Evolutionary conservation across 2,888 invertebrate species (phyloP), one percentile per base, ranked within the genome.

Genomic region (Melinaea menophilus): DNA sequence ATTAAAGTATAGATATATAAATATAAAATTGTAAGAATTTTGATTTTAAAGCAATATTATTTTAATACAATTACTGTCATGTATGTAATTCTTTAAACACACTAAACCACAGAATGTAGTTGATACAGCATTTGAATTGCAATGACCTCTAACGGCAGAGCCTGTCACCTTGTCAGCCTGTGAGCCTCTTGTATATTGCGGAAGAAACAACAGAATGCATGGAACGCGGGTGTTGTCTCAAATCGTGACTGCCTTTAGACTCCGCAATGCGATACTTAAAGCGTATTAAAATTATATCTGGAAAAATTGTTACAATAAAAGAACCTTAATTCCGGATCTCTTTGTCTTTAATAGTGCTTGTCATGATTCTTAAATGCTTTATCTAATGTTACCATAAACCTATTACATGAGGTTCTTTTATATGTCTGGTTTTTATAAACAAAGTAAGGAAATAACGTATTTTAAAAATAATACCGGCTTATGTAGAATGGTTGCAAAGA

Each of bases 141-240:
- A 66, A 66, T 35, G 31, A 59, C 58, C n/a, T 56, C 5, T 4
- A 37, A 47, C 7, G 11, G 13, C 2, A 22, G 2, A 51, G 31
- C 22, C 22, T 9, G 31, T 22, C 2, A 4, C 9, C 31, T 7
- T 51, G 31, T 51, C 31, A 51, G 2, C 9, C 9, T 51, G 9
- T 31, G 22, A 51, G 7, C 31, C 56, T 55, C 37, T 59, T 56
- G 63, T 64, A 35, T 65, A 64, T 59, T 64, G 62, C 68, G 69
- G 69, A 71, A 69, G 69, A 68, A 66, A 61, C 65, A 65, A 61
- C 57, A 62, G 62, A 61, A 66, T 68, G 68, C 65, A 56, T 66
- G 72, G 72, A 74, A 73, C 69, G 70, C 72, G 68, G 72, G 66
- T 67, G 70, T 69, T 67, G 68, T 68, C 64, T 71, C 69, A 70